Evolutionary conservation across 2,888 invertebrate species (phyloP).

Genomic region (Caenorhabditis sp.): DNA sequence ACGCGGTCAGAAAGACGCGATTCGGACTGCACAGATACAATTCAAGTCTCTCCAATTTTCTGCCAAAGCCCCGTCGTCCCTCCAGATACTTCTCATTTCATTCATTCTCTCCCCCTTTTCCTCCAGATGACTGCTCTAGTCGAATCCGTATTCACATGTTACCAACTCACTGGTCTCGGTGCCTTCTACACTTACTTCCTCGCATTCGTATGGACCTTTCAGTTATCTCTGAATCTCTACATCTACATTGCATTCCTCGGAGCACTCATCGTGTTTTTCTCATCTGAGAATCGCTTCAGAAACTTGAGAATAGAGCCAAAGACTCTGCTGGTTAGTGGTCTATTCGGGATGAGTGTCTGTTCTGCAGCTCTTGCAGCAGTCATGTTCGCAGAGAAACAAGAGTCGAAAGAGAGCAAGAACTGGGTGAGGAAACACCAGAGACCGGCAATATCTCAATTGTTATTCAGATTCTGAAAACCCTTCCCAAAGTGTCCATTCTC

Average conservation of each 20-base stretch:
- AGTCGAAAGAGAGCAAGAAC: no score
- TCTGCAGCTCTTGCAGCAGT: conserved; percentile 32
- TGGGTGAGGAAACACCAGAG: no score
- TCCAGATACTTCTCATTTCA: conserved; percentile 2
- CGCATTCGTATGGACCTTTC: conserved; percentile 5
- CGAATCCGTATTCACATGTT: conserved; percentile 18
- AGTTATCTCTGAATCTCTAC: neutral
- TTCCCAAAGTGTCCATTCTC: conserved; percentile 19
- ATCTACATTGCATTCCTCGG: conserved; percentile 19
- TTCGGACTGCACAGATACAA: neutral
- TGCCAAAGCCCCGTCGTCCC: no score
- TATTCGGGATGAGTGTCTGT: conserved; percentile 29
- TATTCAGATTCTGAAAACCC: conserved; percentile 17
- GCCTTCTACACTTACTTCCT: conserved; percentile 40
- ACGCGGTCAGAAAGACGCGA: neutral
- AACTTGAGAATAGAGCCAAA: conserved; percentile 27
- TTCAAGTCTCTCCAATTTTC: neutral
- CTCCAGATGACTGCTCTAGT: conserved; percentile 1
- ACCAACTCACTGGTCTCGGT: conserved; percentile 35
- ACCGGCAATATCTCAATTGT: no score
- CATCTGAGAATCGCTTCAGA: conserved; percentile 13
- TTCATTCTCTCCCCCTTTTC: neutral
- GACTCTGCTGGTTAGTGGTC: conserved; percentile 2
- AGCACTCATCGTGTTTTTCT: conserved; percentile 10
- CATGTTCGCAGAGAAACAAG: conserved; percentile 17